Percentiles rank a stretch among this genome's conserved stretches.
Evolutionary conservation across 2,797 vertebrate genomes (phyloP).

Genomic region (Macrochelys suwanniensis): DNA sequence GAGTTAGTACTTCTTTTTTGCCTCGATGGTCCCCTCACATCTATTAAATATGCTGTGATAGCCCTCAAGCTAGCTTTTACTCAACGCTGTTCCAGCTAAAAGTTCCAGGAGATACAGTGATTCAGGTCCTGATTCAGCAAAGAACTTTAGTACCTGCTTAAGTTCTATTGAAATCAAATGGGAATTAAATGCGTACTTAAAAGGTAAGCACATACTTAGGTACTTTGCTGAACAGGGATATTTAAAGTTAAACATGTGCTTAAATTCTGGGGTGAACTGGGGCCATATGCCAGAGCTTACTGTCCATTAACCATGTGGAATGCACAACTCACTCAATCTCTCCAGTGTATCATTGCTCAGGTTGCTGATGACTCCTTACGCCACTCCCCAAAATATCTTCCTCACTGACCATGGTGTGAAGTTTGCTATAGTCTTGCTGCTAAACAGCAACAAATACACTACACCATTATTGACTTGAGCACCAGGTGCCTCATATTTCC

Average conservation of each 20-base stretch:
- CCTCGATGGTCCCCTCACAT: neutral
- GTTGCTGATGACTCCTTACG: neutral
- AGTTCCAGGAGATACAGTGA: neutral
- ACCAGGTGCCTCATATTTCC: neutral
- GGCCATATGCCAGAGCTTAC: neutral
- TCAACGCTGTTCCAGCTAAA: neutral
- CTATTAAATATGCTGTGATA: neutral
- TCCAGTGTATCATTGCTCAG: neutral
- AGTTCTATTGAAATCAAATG: neutral
- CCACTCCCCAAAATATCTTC: neutral
- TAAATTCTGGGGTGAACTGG: neutral
- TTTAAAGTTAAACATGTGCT: neutral
- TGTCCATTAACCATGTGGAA: neutral
- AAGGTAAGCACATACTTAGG: neutral
- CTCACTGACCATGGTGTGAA: neutral
- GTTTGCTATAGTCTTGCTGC: neutral
- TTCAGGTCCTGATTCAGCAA: neutral
- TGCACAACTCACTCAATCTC: neutral
- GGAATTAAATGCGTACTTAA: neutral
- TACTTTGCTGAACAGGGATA: neutral
- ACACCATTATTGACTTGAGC: neutral
- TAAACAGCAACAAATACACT: neutral
- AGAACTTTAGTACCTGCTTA: neutral
- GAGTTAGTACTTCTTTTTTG: neutral
- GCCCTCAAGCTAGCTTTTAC: neutral